Percentiles rank a stretch among this genome's conserved stretches.
Conservation (phyloP, 2,797 vertebrate species). For the Rallus crepitans region DNA sequence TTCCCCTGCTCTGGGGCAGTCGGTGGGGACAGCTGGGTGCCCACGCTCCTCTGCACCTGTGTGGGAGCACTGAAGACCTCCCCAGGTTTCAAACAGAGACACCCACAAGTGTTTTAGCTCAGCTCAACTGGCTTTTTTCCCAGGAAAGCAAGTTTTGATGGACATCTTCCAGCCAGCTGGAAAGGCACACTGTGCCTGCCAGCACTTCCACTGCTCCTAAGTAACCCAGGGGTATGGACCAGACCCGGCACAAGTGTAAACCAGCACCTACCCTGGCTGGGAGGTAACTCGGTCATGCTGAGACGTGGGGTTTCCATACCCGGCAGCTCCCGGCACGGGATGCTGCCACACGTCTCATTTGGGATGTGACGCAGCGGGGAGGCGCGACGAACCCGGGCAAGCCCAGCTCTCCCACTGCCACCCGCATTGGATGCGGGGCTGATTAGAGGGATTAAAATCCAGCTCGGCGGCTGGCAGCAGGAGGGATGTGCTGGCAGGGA, state of each 20-base stretch:
- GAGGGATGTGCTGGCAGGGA: slow-evolving; percentile 2
- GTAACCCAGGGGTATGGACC: not conserved
- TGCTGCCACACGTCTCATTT: not conserved
- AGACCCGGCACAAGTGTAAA: not conserved
- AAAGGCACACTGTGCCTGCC: not conserved
- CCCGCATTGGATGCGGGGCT: not conserved
- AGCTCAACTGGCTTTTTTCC: not conserved
- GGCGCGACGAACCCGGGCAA: accelerated
- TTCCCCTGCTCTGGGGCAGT: not conserved
- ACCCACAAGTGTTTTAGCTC: not conserved
- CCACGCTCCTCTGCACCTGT: not conserved
- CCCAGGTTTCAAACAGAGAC: not conserved
- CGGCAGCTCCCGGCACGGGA: not conserved
- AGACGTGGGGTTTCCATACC: not conserved
- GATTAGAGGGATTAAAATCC: not conserved
- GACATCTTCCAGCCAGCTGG: not conserved
- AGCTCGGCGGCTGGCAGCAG: not conserved
- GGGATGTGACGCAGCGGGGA: accelerated
- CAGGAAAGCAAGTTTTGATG: not conserved
- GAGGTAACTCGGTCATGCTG: not conserved
- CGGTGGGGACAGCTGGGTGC: not conserved
- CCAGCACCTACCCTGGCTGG: not conserved
- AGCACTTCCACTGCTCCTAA: not conserved
- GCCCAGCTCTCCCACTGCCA: not conserved
- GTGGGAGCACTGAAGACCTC: not conserved